Percentiles rank a stretch among this genome's conserved stretches.
phyloP scores from a whole-genome alignment of 2,113 vertebrate species.

The Vulpes vulpes region DNA sequence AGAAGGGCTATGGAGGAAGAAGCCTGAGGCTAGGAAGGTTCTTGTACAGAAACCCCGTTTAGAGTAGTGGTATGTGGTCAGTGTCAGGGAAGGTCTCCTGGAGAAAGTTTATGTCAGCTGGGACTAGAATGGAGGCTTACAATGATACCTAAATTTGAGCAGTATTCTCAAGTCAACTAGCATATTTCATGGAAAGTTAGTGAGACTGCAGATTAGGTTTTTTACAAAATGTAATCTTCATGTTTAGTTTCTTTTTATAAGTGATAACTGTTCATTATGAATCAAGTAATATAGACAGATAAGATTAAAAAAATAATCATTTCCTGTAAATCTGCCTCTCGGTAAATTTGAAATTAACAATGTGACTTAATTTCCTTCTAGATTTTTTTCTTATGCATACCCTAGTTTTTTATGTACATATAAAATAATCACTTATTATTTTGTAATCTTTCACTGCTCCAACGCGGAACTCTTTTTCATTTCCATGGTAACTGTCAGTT shows the following conservation, averaged over 20 bases:
- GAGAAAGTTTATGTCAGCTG: neutral
- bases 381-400: neutral
- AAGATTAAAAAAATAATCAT: neutral
- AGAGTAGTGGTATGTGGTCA: neutral
- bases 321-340: neutral
- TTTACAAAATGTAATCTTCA: neutral
- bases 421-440: conserved; percentile 5
- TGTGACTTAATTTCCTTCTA: neutral
- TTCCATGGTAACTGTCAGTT: neutral
- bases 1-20: neutral
- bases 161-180: neutral
- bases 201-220: neutral
- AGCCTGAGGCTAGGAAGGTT: neutral
- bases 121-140: neutral
- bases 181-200: neutral
- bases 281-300: neutral
- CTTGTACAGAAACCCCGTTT: neutral
- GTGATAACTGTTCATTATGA: neutral
- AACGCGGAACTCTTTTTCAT: neutral
- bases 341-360: neutral
- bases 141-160: neutral
- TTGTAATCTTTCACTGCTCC: neutral
- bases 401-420: neutral
- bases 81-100: neutral
- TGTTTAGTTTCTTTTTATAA: neutral